These are phyloP conservation scores for Nomada flava DNA, from an alignment of 2,888 invertebrate genomes.

Conservation along the genomic window DNA sequence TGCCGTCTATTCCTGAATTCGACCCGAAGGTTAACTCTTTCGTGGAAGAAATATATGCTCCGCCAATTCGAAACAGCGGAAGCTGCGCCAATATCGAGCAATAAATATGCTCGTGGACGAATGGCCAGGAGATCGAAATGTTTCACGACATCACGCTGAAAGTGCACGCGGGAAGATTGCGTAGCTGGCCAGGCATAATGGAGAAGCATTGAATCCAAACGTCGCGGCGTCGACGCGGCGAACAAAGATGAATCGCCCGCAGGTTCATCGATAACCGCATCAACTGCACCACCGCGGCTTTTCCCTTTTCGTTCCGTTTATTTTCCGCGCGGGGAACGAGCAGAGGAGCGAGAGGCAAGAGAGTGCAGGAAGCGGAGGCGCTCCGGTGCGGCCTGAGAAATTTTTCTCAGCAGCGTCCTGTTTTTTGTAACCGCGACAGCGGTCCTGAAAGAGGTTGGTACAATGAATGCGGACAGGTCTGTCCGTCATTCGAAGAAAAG, in stretches of 20 bases:
- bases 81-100: neutral
- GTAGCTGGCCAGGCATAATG: neutral
- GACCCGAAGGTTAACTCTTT: neutral
- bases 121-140: neutral
- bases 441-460: constrained; percentile 38
- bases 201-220: neutral
- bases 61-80: neutral
- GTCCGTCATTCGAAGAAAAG: constrained; percentile 53
- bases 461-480: constrained; percentile 60
- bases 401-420: constrained; percentile 39
- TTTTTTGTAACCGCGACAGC: constrained; percentile 36
- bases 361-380: too few species aligned
- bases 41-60: neutral
- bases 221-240: neutral
- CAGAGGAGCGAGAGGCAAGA: neutral
- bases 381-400: neutral
- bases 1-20: neutral
- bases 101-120: constrained; percentile 11
- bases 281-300: constrained; percentile 48
- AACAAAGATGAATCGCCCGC: constrained; percentile 57
- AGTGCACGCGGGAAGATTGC: constrained; percentile 14
- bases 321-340: constrained; percentile 29
- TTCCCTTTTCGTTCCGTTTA: constrained; percentile 45
- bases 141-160: neutral
- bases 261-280: constrained; percentile 63